Percentiles rank a stretch among this genome's conserved stretches.
These are phyloP conservation scores for Chrysolophus pictus DNA, from an alignment of 2,797 vertebrate species.

Conservation along the genomic window DNA sequence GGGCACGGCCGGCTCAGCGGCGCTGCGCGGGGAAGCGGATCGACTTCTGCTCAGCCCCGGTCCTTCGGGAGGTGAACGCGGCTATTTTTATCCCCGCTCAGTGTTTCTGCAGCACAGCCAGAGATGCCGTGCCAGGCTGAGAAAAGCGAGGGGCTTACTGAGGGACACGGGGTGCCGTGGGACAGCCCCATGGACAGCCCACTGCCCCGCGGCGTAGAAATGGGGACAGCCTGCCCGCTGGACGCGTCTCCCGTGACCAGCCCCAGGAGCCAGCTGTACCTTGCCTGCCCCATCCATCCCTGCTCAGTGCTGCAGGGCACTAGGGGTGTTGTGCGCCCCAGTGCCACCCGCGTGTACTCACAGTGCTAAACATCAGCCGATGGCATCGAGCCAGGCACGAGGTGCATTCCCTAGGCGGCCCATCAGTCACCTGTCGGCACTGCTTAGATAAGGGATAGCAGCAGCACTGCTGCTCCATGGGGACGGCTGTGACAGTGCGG, in stretches of 20 bases:
- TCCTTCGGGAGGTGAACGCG: constrained; percentile 42
- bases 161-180: neutral
- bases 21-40: constrained; percentile 2
- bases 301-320: fast-evolving
- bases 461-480: neutral
- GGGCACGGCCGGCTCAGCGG: neutral
- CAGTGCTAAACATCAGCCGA: neutral
- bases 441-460: neutral
- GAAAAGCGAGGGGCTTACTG: neutral
- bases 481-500: fast-evolving
- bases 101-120: constrained; percentile 15
- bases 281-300: neutral
- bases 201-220: neutral
- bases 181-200: neutral
- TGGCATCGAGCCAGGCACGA: fast-evolving
- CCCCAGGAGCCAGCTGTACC: neutral
- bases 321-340: neutral
- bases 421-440: neutral
- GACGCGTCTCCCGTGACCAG: neutral
- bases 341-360: fast-evolving
- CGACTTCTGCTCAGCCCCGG: constrained; percentile 46
- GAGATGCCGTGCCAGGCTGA: neutral
- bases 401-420: neutral
- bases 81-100: constrained; percentile 70
- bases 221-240: neutral